Conservation (phyloP, 2,113 vertebrate species). For the Esox niger region DNA sequence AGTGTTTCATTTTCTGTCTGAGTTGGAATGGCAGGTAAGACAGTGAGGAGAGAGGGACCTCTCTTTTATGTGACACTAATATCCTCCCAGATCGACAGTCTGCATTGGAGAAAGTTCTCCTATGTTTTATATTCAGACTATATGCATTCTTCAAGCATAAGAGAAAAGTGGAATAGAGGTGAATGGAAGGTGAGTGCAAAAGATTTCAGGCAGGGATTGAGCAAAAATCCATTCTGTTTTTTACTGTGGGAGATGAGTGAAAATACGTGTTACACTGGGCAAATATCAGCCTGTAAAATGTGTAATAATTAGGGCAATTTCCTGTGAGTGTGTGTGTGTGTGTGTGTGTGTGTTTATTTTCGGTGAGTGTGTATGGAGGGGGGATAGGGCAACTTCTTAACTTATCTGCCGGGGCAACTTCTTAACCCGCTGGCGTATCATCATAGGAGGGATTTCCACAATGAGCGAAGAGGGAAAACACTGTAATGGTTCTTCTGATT, state of each 20-base stretch:
- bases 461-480: slow-evolving; percentile 19
- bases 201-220: neutral
- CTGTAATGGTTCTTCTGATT: slow-evolving; percentile 30
- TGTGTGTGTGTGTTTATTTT: neutral
- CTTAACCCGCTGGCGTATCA: slow-evolving; percentile 14
- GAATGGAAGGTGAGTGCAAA: slow-evolving; percentile 23
- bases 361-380: neutral
- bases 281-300: no score
- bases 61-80: slow-evolving; percentile 46
- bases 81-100: slow-evolving; percentile 27
- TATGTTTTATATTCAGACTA: slow-evolving; percentile 30
- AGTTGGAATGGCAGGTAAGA: slow-evolving; percentile 49
- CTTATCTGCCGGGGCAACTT: neutral
- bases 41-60: slow-evolving; percentile 29
- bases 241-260: no score
- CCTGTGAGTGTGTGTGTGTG: slow-evolving; percentile 1
- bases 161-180: slow-evolving; percentile 36
- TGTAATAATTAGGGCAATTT: no score
- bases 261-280: neutral
- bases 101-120: slow-evolving; percentile 16
- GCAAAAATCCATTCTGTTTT: no score
- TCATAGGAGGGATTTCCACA: slow-evolving; percentile 12
- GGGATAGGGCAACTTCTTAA: neutral
- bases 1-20: slow-evolving; percentile 48
- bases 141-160: slow-evolving; percentile 22